Percentiles rank a stretch among this genome's conserved stretches.
phyloP scores from a whole-genome alignment of 1,140 invertebrate species.

The Phenacoccus solenopsis region DNA sequence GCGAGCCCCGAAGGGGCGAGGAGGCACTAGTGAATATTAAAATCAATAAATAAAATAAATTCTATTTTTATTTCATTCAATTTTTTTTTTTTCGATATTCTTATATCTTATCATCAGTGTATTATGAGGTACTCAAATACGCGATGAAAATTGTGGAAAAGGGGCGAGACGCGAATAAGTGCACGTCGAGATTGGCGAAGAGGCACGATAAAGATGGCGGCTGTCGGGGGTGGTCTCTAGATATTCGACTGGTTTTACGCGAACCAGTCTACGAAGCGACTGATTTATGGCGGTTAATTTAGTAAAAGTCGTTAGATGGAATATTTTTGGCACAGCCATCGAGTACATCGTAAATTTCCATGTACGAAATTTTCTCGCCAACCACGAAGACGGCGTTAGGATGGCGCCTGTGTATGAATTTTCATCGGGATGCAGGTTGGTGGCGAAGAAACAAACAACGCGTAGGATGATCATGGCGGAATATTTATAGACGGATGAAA shows the following conservation, averaged over 20 bases:
- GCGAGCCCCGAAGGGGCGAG: too few relatives aligned
- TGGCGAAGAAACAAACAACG: background rate
- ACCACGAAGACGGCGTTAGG: background rate
- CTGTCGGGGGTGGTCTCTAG: background rate
- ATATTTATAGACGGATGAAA: background rate
- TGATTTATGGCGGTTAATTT: background rate
- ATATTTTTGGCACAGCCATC: background rate
- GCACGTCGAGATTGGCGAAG: background rate
- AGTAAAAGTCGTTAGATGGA: background rate
- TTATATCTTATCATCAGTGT: too few relatives aligned
- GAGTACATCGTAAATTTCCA: background rate
- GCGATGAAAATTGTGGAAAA: too few relatives aligned
- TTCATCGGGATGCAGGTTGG: background rate
- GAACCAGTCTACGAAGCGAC: background rate
- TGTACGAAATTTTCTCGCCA: background rate
- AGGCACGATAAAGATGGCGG: background rate
- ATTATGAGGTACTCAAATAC: too few relatives aligned
- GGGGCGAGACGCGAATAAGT: too few relatives aligned
- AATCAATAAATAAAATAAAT: too few relatives aligned
- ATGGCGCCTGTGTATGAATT: background rate
- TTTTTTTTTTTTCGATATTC: too few relatives aligned
- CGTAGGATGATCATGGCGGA: background rate
- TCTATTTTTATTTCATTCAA: too few relatives aligned
- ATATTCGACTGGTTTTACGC: conserved; percentile 1
- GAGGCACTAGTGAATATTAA: too few relatives aligned